Evolutionary conservation across 1,140 invertebrate species (phyloP).

Genomic region (Drosophila cardini): DNA sequence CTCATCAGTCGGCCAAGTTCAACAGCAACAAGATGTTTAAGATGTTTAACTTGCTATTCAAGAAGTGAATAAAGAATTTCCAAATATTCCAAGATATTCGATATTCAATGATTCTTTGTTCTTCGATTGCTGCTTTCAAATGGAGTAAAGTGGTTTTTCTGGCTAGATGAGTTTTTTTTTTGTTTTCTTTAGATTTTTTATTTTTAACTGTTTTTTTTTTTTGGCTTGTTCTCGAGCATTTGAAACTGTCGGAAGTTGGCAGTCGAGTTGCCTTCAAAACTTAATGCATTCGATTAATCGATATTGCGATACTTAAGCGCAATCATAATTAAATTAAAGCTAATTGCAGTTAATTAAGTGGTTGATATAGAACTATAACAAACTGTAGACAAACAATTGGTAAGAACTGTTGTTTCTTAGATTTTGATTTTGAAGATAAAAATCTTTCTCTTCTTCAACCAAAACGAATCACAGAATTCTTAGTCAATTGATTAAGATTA

Average conservation of each 20-base stretch:
- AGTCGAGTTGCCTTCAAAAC: slow-evolving; percentile 11
- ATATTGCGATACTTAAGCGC: not conserved
- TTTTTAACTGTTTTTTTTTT: slow-evolving; percentile 7
- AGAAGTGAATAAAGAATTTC: slow-evolving; percentile 46
- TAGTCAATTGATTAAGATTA: not conserved
- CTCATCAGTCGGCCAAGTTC: slow-evolving; percentile 44
- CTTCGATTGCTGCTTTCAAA: slow-evolving; percentile 39
- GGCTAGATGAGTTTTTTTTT: slow-evolving; percentile 49
- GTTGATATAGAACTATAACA: no score
- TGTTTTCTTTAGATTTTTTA: slow-evolving; percentile 24
- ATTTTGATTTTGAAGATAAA: no score
- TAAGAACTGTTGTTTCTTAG: no score
- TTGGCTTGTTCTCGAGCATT: slow-evolving; percentile 12
- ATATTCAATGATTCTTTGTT: slow-evolving; percentile 61
- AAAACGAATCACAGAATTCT: not conserved
- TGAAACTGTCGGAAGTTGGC: slow-evolving; percentile 35
- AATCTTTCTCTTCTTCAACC: no score
- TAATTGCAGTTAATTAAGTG: slow-evolving; percentile 6
- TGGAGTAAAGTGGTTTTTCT: slow-evolving; percentile 58
- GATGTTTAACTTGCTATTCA: slow-evolving; percentile 41
- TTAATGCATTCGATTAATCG: slow-evolving; percentile 23
- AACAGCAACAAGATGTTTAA: slow-evolving; percentile 12
- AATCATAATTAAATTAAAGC: slow-evolving; percentile 1
- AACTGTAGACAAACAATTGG: no score
- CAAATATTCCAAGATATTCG: slow-evolving; percentile 21